Percentiles rank a stretch among this genome's conserved stretches.
These are phyloP conservation scores for Heliconius nattereri DNA, from an alignment of 1,140 invertebrate genomes.

Conservation along the genomic window DNA sequence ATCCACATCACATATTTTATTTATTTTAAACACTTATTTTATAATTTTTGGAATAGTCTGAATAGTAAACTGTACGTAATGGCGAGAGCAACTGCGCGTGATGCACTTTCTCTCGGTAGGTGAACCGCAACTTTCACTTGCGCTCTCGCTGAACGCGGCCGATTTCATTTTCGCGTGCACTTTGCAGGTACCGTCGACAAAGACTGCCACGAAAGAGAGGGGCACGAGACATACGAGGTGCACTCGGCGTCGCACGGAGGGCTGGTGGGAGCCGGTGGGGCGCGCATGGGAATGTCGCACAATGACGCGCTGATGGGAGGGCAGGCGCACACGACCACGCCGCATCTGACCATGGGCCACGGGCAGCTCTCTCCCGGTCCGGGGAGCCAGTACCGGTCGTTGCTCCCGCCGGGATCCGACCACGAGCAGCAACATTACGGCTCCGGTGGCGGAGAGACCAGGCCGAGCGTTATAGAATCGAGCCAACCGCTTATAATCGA, in stretches of 20 bases:
- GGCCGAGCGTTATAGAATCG: slow-evolving; percentile 91
- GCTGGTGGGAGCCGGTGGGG: slow-evolving; percentile 70
- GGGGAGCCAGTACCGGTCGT: slow-evolving; percentile 49
- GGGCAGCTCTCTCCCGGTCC: slow-evolving; percentile 53
- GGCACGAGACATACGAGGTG: slow-evolving; percentile 70
- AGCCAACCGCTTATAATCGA: slow-evolving; percentile 93
- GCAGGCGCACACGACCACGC: slow-evolving; percentile 69
- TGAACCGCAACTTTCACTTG: slow-evolving; percentile 80
- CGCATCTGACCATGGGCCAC: slow-evolving; percentile 61
- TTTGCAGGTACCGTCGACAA: slow-evolving; percentile 77
- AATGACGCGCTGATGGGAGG: slow-evolving; percentile 58
- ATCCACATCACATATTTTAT: neutral
- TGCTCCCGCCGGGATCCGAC: slow-evolving; percentile 55
- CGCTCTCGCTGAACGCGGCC: slow-evolving; percentile 76
- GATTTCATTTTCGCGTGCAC: slow-evolving; percentile 80
- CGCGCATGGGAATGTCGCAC: slow-evolving; percentile 58
- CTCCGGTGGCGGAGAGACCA: slow-evolving; percentile 82
- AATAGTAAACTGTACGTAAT: slow-evolving; percentile 15
- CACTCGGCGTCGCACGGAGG: slow-evolving; percentile 69
- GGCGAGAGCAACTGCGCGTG: slow-evolving; percentile 40
- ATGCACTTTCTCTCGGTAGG: slow-evolving; percentile 79
- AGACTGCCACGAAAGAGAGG: slow-evolving; percentile 78
- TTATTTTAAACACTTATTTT: neutral
- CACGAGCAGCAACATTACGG: slow-evolving; percentile 67
- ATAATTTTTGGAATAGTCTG: neutral